Evolutionary conservation across 1,140 invertebrate genomes (phyloP).

Genomic region (Dolichoris vasculosae): DNA sequence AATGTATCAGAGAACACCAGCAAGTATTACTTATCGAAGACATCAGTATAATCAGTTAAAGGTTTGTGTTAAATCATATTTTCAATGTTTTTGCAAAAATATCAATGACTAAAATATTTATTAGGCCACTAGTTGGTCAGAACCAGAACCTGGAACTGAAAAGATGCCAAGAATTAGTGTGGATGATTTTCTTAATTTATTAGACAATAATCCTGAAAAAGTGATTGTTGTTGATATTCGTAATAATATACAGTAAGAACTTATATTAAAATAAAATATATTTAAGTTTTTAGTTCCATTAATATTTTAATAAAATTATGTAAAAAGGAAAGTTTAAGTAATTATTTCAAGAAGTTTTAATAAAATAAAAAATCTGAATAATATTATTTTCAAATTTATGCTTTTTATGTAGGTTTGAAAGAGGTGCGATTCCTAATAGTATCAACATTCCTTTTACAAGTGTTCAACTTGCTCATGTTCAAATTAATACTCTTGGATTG

Average conservation of each 20-base stretch:
- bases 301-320: no score
- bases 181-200: constrained; percentile 86
- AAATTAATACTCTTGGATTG: constrained; percentile 78
- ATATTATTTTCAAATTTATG: background rate
- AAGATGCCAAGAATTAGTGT: constrained; percentile 85
- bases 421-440: constrained; percentile 84
- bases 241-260: constrained; percentile 80
- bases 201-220: constrained; percentile 79
- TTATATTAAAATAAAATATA: background rate
- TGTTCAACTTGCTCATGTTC: constrained; percentile 80
- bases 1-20: constrained; percentile 90
- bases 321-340: constrained; percentile 6
- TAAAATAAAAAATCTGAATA: constrained; percentile 10
- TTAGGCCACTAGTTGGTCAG: constrained; percentile 81
- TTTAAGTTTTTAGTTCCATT: no score
- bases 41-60: constrained; percentile 78
- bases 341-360: constrained; percentile 39
- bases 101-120: constrained; percentile 41
- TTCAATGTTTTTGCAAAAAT: background rate
- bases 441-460: constrained; percentile 90
- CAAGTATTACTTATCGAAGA: constrained; percentile 89
- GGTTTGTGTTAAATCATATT: constrained; percentile 52
- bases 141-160: constrained; percentile 69
- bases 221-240: constrained; percentile 87
- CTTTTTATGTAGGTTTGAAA: constrained; percentile 78